phyloP scores from a whole-genome alignment of 64 coral and sea anemone genomes.

The Pocillopora damicornis region DNA sequence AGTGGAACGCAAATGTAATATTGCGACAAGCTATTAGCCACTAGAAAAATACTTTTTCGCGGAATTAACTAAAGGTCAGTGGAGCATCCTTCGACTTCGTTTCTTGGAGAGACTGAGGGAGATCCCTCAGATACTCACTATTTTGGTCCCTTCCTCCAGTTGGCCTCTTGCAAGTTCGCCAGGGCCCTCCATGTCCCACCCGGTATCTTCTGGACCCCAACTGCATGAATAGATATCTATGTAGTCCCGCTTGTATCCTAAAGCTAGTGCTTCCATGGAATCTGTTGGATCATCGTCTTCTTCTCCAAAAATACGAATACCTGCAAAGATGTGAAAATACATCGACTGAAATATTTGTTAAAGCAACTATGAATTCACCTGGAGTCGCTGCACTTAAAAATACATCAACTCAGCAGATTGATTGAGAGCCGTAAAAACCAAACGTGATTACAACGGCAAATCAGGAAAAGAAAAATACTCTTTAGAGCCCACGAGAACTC shows the following conservation, averaged over 20 bases:
- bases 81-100: not conserved
- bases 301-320: constrained; percentile 41
- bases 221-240: constrained; percentile 60
- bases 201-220: constrained; percentile 52
- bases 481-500: no score
- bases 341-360: not conserved
- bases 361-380: no score
- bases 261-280: constrained; percentile 45
- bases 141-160: constrained; percentile 18
- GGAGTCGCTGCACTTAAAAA: not conserved
- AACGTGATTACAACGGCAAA: no score
- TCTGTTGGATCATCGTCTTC: constrained; percentile 30
- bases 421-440: no score
- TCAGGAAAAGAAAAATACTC: no score
- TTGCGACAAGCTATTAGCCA: no score
- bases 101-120: not conserved
- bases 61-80: not conserved
- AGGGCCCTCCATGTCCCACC: constrained; percentile 26
- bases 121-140: constrained; percentile 1
- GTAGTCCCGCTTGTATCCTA: not conserved
- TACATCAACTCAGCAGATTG: no score
- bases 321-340: not conserved
- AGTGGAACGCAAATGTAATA: no score
- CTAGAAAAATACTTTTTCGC: no score
- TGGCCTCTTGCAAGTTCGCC: not conserved